phyloP scores from a whole-genome alignment of 1,140 invertebrate genomes.

The Drosophila athabasca region DNA sequence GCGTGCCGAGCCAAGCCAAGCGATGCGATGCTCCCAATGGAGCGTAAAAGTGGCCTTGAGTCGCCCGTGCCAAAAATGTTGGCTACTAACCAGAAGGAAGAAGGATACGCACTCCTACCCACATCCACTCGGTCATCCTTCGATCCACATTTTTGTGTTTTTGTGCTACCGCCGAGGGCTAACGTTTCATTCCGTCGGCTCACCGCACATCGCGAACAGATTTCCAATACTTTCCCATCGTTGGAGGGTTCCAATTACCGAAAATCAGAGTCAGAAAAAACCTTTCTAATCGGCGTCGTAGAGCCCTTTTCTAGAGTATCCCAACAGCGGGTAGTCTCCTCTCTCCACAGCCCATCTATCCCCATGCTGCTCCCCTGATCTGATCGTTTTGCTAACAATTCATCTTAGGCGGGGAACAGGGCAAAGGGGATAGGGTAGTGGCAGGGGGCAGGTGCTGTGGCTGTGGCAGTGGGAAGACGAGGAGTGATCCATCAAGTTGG shows the following conservation, averaged over 20 bases:
- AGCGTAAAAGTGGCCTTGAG: slow-evolving; percentile 66
- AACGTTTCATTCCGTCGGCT: slow-evolving; percentile 37
- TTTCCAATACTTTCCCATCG: slow-evolving; percentile 37
- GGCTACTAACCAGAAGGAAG: slow-evolving; percentile 39
- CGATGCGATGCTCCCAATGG: slow-evolving; percentile 39
- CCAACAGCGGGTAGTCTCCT: slow-evolving; percentile 62
- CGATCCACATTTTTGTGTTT: neutral
- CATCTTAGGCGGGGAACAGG: slow-evolving; percentile 6
- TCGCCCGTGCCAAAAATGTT: slow-evolving; percentile 69
- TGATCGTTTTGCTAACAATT: slow-evolving; percentile 38
- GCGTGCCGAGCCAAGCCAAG: slow-evolving; percentile 45
- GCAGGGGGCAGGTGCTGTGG: neutral
- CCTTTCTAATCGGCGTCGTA: slow-evolving; percentile 44
- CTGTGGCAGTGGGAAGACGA: slow-evolving; percentile 21
- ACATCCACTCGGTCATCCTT: too few relatives aligned
- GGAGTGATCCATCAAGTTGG: slow-evolving; percentile 78
- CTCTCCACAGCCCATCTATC: too few relatives aligned
- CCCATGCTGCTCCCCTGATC: slow-evolving; percentile 7
- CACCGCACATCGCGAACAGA: slow-evolving; percentile 24
- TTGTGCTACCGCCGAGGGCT: slow-evolving; percentile 35
- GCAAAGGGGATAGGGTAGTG: too few relatives aligned
- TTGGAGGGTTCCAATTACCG: slow-evolving; percentile 46
- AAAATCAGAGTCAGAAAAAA: slow-evolving; percentile 21
- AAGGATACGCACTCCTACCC: neutral
- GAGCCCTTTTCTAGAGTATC: slow-evolving; percentile 32